Conservation (phyloP, 1,140 invertebrate species). For the Drosophila subpulchrella region DNA sequence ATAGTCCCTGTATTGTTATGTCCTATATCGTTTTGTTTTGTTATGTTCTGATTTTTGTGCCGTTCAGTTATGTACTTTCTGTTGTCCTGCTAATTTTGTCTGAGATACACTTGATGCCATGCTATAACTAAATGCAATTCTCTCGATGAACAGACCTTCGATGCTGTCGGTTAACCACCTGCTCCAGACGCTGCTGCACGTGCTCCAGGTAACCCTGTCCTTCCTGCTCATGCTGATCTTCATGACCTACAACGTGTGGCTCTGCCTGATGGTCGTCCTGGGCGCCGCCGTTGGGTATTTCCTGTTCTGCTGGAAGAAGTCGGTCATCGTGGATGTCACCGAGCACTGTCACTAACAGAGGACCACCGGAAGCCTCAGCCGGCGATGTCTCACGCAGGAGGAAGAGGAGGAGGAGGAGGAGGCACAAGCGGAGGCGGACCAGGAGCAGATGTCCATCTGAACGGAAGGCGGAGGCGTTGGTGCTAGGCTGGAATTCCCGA, state of each 20-base stretch:
- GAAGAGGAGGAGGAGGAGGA: background rate
- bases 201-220: constrained; percentile 94
- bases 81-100: constrained; percentile 2
- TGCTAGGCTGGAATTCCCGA: constrained; percentile 44
- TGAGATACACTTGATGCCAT: background rate
- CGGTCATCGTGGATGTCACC: constrained; percentile 95
- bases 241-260: constrained; percentile 99
- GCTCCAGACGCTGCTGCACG: constrained; percentile 95
- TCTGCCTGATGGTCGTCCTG: constrained; percentile 95
- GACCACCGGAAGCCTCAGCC: constrained; percentile 36
- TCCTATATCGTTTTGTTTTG: background rate
- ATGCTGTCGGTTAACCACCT: constrained; percentile 92
- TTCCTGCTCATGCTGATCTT: constrained; percentile 99
- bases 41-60: constrained; percentile 13
- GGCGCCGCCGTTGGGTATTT: constrained; percentile 97
- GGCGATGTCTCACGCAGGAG: constrained; percentile 43
- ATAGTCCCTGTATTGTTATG: background rate
- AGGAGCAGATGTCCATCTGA: constrained; percentile 19
- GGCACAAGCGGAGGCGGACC: constrained; percentile 1
- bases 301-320: constrained; percentile 96
- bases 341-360: constrained; percentile 95
- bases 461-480: constrained; percentile 18
- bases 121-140: background rate
- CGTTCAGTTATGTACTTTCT: constrained; percentile 10
- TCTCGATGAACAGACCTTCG: constrained; percentile 86